Base-by-base conservation (phyloP, 1,140 invertebrate species). In the Zaprionus davidi region DNA sequence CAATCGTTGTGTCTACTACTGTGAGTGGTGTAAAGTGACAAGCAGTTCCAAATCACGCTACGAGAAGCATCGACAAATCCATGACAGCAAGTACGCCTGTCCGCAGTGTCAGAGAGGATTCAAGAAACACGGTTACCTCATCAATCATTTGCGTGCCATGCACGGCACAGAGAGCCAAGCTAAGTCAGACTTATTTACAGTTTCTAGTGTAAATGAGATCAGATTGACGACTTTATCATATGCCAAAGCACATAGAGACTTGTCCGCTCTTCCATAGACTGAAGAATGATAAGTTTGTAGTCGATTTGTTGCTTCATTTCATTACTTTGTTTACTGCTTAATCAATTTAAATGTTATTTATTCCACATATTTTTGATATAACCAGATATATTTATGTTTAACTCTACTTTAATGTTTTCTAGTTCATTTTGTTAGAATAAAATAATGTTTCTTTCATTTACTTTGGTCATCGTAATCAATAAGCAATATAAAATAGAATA, bases 21-120 rank as follows among this genome's bases (percentile, higher is more conserved):
- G 83, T 38, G 84, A 83, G 7, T 59, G 38, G 15, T 86, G 83
- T 13, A 70, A 88, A 3, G 60, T 83, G 11, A 63, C 3, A 7
- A 66, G 70, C 7, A 20, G 26, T 3, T 46, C 31, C 44, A 69
- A 79, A 11, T 0, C 49, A 0, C 44, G 22, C 28, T 86, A 86
- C 59, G 71, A 49, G 17, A 79, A 67, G 28, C 82, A 86, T 82
- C 57, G 38, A 38, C 15, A 13, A 26, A 69, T 13, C 1, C 69
- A 65, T 6, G 6, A 17, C 1, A 3, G 11, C 2, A 31, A 24
- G 2, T 78, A 28, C 36, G 24, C 9, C 9, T 84, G 81, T 15
- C 15, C 59, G 5, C 26, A 72, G 6, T 84, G 81, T n/a, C 13
- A 59, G 9, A 53, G 22, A 7, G 3, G 3, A 5, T 83, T 80